These are phyloP conservation scores for Agriotes lineatus DNA, from an alignment of 2,888 invertebrate species.

Conservation along the genomic window DNA sequence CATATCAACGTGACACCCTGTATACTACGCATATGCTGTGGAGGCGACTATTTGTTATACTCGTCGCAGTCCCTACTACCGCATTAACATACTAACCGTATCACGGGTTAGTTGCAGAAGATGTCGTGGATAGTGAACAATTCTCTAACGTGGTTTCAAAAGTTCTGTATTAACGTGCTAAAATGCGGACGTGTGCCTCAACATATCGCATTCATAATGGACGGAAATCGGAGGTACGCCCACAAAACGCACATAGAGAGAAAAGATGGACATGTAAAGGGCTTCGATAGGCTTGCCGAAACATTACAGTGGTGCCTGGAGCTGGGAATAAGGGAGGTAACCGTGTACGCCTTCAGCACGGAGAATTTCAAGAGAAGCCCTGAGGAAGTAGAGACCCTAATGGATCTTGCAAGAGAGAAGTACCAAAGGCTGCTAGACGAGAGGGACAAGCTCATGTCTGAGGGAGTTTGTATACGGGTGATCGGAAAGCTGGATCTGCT, in stretches of 20 bases:
- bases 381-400: conserved; percentile 90
- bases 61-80: too few relatives aligned
- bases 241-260: conserved; percentile 81
- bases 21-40: too few relatives aligned
- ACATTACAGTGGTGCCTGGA: conserved; percentile 88
- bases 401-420: conserved; percentile 90
- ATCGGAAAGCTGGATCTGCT: conserved; percentile 88
- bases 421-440: conserved; percentile 85
- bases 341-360: conserved; percentile 98
- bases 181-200: conserved; percentile 87
- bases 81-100: too few relatives aligned
- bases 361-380: conserved; percentile 96
- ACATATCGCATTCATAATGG: conserved; percentile 98
- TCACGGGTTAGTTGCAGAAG: neutral
- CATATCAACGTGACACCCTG: too few relatives aligned
- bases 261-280: conserved; percentile 85
- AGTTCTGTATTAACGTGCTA: conserved; percentile 78
- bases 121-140: conserved; percentile 87
- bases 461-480: conserved; percentile 88
- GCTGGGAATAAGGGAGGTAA: conserved; percentile 92
- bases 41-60: too few relatives aligned
- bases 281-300: conserved; percentile 85
- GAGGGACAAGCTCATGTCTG: conserved; percentile 82
- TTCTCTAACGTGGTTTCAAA: conserved; percentile 81
- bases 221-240: conserved; percentile 96